Percentiles rank a stretch among this genome's conserved stretches.
Conservation (phyloP, 1,140 invertebrate species). For the Thaumatotibia leucotreta region DNA sequence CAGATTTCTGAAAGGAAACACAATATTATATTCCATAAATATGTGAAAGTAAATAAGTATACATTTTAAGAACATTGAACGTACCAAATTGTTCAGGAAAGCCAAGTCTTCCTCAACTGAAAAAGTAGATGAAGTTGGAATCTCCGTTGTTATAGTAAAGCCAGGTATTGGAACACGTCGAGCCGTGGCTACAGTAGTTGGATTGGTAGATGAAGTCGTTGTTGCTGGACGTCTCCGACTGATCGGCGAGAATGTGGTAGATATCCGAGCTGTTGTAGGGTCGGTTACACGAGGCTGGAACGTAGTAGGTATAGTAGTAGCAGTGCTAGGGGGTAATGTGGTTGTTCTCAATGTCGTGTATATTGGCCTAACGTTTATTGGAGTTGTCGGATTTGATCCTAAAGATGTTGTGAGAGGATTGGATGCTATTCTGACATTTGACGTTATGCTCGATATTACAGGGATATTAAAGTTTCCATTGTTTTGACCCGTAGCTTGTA, state of each 20-base stretch:
- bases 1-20: constrained; percentile 56
- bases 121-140: constrained; percentile 69
- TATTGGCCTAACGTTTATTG: constrained; percentile 52
- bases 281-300: constrained; percentile 46
- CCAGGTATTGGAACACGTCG: constrained; percentile 27
- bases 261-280: constrained; percentile 47
- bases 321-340: constrained; percentile 39
- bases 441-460: constrained; percentile 58
- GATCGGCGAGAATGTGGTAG: constrained; percentile 53
- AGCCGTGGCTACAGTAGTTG: constrained; percentile 27
- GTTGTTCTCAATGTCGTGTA: constrained; percentile 47
- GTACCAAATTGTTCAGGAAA: constrained; percentile 73
- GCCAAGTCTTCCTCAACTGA: constrained; percentile 74
- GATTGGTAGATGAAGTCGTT: constrained; percentile 19
- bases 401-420: constrained; percentile 52
- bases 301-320: constrained; percentile 35
- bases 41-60: too few species aligned
- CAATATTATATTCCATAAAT: constrained; percentile 10
- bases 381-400: constrained; percentile 55
- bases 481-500: constrained; percentile 44
- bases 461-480: constrained; percentile 41
- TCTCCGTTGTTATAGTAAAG: constrained; percentile 51
- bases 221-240: constrained; percentile 37
- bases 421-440: constrained; percentile 64
- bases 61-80: too few species aligned